These are phyloP conservation scores for Sebastes hubbsi DNA, from an alignment of 2,797 vertebrate species.

Conservation along the genomic window DNA sequence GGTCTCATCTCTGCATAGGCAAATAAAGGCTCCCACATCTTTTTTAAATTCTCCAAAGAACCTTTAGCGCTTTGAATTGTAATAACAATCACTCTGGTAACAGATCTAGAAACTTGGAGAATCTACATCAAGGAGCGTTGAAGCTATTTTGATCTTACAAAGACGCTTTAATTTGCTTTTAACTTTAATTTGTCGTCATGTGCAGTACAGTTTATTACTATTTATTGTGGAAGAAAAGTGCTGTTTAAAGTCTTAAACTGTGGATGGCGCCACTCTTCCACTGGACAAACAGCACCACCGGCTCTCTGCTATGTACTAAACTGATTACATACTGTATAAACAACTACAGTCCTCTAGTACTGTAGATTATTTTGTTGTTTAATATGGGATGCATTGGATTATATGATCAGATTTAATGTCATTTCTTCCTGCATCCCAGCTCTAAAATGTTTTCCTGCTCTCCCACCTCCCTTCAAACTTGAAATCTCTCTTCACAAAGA, in stretches of 20 bases:
- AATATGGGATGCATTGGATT: neutral
- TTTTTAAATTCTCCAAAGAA: no score
- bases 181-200: no score
- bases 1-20: no score
- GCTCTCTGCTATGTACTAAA: neutral
- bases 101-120: neutral
- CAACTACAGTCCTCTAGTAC: neutral
- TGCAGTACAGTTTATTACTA: neutral
- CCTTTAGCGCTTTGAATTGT: no score
- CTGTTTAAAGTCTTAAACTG: neutral
- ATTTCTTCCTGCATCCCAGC: neutral
- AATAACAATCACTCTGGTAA: no score
- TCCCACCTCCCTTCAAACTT: neutral
- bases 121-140: neutral
- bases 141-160: neutral
- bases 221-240: neutral
- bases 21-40: no score
- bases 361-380: neutral
- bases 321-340: neutral
- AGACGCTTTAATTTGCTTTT: neutral
- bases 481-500: slow-evolving; percentile 15
- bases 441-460: neutral
- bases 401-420: neutral
- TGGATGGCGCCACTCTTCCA: slow-evolving; percentile 48
- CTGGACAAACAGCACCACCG: neutral